Evolutionary conservation across 2,113 vertebrate genomes (phyloP), one percentile per base, ranked within the genome.

Genomic region (Misgurnus mizolepis): DNA sequence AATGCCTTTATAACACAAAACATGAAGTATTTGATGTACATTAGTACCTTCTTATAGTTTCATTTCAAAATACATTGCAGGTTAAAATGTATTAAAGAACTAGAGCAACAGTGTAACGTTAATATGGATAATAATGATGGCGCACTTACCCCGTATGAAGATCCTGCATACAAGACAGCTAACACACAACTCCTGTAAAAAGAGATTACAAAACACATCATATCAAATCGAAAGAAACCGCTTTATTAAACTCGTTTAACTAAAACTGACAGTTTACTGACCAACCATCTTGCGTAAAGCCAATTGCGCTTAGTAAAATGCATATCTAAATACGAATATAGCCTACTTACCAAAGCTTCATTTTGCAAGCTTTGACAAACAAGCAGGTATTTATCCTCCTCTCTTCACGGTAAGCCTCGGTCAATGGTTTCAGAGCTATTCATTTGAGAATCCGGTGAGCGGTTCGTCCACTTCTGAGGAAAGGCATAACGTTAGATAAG

Each of bases 61-160:
- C 55, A 45, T 3, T 45, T 45, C 58, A 43, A 73, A 4, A 73
- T 47, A 0, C 7, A 58, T 5, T 14, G 49, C 49, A 53, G 12
- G 2, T 7, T 8, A n/a, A 18, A 58, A 56, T 15, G 15, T 17
- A 17, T 4, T 2, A 7, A 8, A 58, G 10, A 53, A 12, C 4
- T 12, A 53, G 49, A 53, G 49, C 49, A 53, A 18, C 55, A 9
- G 55, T 18, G 6, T 18, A 15, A n/a, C 18, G n/a, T 18, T 67
- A 3, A 45, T 17, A 18, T 41, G 9, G 61, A 8, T 11, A 84
- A 74, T 72, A 88, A 88, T 83, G 34, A 87, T 81, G 79, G n/a
- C 5, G 56, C 62, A 94, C 93, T 94, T 88, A 94, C 93, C 88
- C 82, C 93, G 82, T 88, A 86, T 41, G 88, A 45, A 76, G 83